Percentiles rank a stretch among this genome's conserved stretches.
Evolutionary conservation across 2,797 vertebrate species (phyloP).

Genomic region (Potorous gilbertii): DNA sequence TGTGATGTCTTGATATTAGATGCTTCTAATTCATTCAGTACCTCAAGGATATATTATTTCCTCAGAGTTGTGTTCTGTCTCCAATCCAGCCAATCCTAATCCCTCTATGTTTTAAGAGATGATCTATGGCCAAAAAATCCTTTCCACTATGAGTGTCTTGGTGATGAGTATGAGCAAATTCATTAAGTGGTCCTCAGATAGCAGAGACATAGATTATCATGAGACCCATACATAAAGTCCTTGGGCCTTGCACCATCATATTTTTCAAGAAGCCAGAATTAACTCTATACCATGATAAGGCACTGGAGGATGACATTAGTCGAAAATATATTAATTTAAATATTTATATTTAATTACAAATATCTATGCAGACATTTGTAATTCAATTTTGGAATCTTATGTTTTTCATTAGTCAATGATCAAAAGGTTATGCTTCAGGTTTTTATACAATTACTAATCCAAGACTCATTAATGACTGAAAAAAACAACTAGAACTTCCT

Average conservation of each 20-base stretch:
- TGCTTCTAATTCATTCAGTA: background rate
- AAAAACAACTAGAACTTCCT: background rate
- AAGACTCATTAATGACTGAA: background rate
- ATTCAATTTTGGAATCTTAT: background rate
- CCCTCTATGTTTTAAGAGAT: background rate
- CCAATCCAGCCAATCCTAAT: background rate
- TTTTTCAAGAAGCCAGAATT: background rate
- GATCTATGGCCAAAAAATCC: background rate
- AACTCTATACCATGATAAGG: background rate
- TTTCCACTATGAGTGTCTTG: background rate
- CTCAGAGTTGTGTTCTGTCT: background rate
- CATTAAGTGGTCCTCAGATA: background rate
- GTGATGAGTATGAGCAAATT: background rate
- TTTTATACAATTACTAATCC: background rate
- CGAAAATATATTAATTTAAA: background rate
- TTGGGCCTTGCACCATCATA: background rate
- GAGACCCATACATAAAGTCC: background rate
- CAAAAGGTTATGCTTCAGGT: background rate
- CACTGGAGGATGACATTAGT: background rate
- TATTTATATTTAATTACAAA: background rate
- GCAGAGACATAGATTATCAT: background rate
- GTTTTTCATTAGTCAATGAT: constrained; percentile 14
- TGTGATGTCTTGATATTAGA: background rate
- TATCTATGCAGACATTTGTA: background rate
- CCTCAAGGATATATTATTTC: background rate